Conservation (phyloP, 2,797 vertebrate species). For the Scarus forsteni region DNA sequence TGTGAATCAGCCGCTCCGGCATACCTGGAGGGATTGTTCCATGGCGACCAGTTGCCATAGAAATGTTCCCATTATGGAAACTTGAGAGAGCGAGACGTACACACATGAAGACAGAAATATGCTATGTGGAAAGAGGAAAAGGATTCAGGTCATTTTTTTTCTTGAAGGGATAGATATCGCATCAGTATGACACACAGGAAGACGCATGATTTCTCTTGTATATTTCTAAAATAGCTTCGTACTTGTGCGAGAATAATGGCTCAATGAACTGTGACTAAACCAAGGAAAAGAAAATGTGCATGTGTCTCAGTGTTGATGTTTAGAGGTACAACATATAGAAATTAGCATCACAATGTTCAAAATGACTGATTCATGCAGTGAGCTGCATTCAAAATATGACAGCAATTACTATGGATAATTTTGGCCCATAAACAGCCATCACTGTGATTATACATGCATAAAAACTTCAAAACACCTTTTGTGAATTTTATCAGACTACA, state of each 20-base stretch:
- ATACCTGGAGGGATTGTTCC: conserved; percentile 89
- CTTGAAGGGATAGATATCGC: conserved; percentile 18
- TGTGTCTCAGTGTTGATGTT: conserved; percentile 1
- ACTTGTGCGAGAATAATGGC: background rate
- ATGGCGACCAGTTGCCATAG: conserved; percentile 94
- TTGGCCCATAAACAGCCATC: too few relatives aligned
- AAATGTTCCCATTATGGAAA: conserved; percentile 88
- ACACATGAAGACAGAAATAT: conserved; percentile 23
- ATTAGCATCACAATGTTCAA: too few relatives aligned
- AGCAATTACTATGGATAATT: too few relatives aligned
- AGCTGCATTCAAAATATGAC: too few relatives aligned
- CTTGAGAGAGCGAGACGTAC: conserved; percentile 29
- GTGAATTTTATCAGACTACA: too few relatives aligned
- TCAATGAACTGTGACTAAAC: background rate
- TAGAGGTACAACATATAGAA: background rate
- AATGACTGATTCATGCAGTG: too few relatives aligned
- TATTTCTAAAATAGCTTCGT: background rate
- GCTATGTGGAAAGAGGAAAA: conserved; percentile 33
- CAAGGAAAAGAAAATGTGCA: background rate
- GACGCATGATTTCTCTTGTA: background rate
- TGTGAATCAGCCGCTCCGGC: conserved; percentile 73
- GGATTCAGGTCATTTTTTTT: conserved; percentile 58
- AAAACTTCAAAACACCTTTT: too few relatives aligned
- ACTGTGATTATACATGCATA: too few relatives aligned
- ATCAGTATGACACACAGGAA: conserved; percentile 6